Conservation (phyloP, 2,797 vertebrate species). For the Neosilurus hyrtlii region DNA sequence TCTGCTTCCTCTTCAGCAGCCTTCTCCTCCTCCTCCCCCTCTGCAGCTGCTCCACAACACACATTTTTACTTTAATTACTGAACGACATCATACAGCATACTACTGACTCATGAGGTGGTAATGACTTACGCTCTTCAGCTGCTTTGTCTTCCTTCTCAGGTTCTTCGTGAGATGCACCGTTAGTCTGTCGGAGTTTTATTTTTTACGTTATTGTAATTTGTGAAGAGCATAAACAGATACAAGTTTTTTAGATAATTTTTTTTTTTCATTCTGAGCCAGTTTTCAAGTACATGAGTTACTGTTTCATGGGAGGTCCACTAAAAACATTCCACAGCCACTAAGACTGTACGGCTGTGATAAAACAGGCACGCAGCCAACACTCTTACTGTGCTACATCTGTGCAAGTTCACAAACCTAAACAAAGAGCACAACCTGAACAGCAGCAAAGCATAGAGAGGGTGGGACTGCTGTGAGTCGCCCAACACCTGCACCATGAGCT, state of each 20-base stretch:
- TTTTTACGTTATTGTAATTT: not conserved
- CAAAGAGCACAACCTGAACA: constrained; percentile 62
- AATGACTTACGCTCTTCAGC: constrained; percentile 62
- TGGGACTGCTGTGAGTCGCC: constrained; percentile 52
- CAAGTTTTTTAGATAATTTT: not conserved
- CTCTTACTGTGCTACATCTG: constrained; percentile 65
- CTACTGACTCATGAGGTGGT: constrained; percentile 1
- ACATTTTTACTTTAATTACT: constrained; percentile 6
- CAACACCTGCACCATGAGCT: constrained; percentile 74
- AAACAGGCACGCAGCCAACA: constrained; percentile 8
- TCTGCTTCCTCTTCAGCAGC: constrained; percentile 73
- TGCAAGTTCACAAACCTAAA: constrained; percentile 72
- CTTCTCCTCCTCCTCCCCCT: constrained; percentile 63
- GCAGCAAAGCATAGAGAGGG: constrained; percentile 35
- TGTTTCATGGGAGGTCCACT: constrained; percentile 13
- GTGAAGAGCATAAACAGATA: not conserved
- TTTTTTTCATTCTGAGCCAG: constrained; percentile 6
- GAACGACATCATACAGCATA: not conserved
- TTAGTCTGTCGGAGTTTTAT: constrained; percentile 61
- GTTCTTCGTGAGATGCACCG: constrained; percentile 76
- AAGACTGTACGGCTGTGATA: not conserved
- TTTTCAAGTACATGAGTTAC: constrained; percentile 10
- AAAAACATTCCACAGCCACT: constrained; percentile 8
- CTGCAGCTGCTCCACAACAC: constrained; percentile 41
- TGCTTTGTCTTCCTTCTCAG: constrained; percentile 69